Evolutionary conservation across 2,888 invertebrate species (phyloP).

Genomic region (Lycaena phlaeas): DNA sequence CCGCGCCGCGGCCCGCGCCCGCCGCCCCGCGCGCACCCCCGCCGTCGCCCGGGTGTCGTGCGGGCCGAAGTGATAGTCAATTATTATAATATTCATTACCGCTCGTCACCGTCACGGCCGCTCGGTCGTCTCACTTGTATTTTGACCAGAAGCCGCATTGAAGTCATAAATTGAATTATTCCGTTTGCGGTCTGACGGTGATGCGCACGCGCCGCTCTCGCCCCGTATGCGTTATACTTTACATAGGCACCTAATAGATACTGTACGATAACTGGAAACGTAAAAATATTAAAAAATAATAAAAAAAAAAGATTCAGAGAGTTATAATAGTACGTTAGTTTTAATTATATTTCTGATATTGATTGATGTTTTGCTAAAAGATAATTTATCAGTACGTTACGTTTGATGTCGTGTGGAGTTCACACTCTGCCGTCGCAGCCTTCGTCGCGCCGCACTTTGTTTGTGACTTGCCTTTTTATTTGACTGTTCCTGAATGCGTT

Average conservation of each 20-base stretch:
- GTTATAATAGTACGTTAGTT: slow-evolving; percentile 69
- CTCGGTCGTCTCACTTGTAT: background rate
- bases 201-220: slow-evolving; percentile 40
- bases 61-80: slow-evolving; percentile 52
- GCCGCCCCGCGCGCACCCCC: slow-evolving; percentile 1
- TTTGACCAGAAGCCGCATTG: background rate
- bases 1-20: slow-evolving; percentile 25
- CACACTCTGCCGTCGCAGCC: slow-evolving; percentile 30
- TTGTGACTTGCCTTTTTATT: slow-evolving; percentile 32
- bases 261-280: slow-evolving; percentile 50
- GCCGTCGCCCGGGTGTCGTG: slow-evolving; percentile 10
- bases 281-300: slow-evolving; percentile 24
- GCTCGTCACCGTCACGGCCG: slow-evolving; percentile 30
- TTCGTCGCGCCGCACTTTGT: slow-evolving; percentile 18
- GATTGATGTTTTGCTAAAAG: slow-evolving; percentile 70
- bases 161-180: background rate
- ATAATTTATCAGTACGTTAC: slow-evolving; percentile 64
- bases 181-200: slow-evolving; percentile 11
- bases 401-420: slow-evolving; percentile 42
- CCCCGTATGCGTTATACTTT: slow-evolving; percentile 37
- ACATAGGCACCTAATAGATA: slow-evolving; percentile 49
- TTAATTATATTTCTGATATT: slow-evolving; percentile 71
- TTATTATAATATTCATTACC: slow-evolving; percentile 47
- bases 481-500: slow-evolving; percentile 24
- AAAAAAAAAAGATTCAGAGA: slow-evolving; percentile 47